Percentiles rank a stretch among this genome's conserved stretches.
These are phyloP conservation scores for Bergia sp. DNA, from an alignment of 92 coral and sea anemone species.

Conservation along the genomic window DNA sequence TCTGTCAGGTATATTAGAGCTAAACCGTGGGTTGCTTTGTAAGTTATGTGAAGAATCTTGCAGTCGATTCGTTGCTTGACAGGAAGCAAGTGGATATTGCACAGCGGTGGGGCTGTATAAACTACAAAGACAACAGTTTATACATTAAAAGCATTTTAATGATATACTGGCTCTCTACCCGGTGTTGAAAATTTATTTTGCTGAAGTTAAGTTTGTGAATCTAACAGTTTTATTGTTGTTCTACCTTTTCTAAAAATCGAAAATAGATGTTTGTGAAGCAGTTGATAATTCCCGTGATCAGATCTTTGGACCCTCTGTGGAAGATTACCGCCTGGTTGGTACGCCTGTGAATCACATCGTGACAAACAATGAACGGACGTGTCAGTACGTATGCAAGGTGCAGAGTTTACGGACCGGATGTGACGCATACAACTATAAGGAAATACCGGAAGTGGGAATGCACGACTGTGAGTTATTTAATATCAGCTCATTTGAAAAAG, in stretches of 20 bases:
- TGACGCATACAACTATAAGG: slow-evolving; percentile 23
- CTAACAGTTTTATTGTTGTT: neutral
- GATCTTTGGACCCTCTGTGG: slow-evolving; percentile 19
- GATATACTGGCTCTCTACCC: no score
- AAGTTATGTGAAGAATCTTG: no score
- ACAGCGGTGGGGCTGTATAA: no score
- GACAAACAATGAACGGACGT: neutral
- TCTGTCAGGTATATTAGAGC: no score
- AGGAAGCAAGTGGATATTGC: no score
- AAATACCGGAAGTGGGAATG: neutral
- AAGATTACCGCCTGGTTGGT: slow-evolving; percentile 7
- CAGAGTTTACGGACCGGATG: slow-evolving; percentile 27
- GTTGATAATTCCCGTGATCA: neutral
- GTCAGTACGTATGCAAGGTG: slow-evolving; percentile 20
- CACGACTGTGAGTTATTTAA: slow-evolving; percentile 8
- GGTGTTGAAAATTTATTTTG: no score
- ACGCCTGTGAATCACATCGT: neutral
- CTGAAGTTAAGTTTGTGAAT: no score
- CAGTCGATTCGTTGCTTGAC: no score
- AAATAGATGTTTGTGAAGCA: slow-evolving; percentile 12
- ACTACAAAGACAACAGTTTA: no score
- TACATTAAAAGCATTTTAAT: no score
- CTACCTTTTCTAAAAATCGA: neutral
- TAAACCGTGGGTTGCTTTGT: no score
- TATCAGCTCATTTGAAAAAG: neutral